Evolutionary conservation across 2,113 vertebrate species (phyloP).

Genomic region (Myrmecophaga tridactyla): DNA sequence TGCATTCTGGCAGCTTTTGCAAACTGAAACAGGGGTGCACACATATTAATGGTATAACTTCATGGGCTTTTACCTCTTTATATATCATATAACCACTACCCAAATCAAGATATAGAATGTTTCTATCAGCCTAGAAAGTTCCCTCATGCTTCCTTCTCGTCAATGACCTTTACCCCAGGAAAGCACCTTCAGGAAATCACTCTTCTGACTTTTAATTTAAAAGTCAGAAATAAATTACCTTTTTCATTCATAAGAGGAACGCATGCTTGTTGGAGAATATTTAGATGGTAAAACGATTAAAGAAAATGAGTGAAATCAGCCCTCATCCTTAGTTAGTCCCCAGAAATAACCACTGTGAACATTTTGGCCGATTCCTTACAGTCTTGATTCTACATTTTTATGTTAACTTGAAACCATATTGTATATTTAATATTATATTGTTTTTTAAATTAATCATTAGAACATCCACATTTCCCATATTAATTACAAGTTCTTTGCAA

Average conservation of each 20-base stretch:
- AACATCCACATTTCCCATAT: not conserved
- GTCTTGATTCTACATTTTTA: not conserved
- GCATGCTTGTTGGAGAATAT: not conserved
- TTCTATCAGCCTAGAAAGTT: too few species aligned
- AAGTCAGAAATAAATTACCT: too few species aligned
- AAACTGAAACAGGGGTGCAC: too few species aligned
- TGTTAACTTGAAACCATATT: not conserved
- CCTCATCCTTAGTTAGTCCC: not conserved
- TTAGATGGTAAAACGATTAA: not conserved
- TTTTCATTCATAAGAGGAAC: not conserved
- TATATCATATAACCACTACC: not conserved
- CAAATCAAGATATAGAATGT: too few species aligned
- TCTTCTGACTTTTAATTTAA: not conserved
- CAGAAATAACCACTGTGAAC: not conserved
- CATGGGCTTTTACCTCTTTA: not conserved
- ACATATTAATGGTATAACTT: too few species aligned
- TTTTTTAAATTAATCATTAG: not conserved
- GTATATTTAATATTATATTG: not conserved
- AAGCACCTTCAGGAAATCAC: not conserved
- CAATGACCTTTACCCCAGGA: not conserved
- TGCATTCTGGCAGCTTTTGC: too few species aligned
- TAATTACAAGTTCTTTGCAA: slow-evolving; percentile 19
- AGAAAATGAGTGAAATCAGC: not conserved
- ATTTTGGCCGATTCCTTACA: not conserved
- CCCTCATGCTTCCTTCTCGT: too few species aligned